These are phyloP conservation scores for Drosophila auraria DNA, from an alignment of 1,140 invertebrate genomes.

Conservation along the genomic window DNA sequence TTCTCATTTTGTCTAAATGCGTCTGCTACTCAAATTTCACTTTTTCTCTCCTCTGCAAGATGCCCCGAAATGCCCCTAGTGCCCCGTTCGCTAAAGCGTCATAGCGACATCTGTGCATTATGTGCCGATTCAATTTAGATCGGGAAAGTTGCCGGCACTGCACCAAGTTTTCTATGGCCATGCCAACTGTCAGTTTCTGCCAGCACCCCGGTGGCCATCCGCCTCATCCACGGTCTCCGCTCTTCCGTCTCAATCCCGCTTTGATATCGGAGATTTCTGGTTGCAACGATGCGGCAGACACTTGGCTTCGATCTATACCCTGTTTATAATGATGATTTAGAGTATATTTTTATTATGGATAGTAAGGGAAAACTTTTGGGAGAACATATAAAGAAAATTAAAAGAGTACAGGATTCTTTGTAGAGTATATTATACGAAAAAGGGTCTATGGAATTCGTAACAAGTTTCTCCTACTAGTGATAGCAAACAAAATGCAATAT, in stretches of 20 bases:
- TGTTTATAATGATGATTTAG: background rate
- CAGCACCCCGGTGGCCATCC: constrained; percentile 31
- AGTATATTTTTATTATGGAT: background rate
- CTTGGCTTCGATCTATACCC: constrained; percentile 32
- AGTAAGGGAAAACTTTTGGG: no score
- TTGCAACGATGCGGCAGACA: constrained; percentile 37
- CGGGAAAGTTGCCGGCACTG: constrained; percentile 47
- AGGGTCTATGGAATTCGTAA: no score
- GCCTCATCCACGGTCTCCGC: background rate
- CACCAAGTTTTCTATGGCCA: constrained; percentile 40
- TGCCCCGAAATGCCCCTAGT: constrained; percentile 2
- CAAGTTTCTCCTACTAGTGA: no score
- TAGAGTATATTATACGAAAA: no score
- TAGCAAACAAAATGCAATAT: background rate
- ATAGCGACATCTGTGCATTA: constrained; percentile 49
- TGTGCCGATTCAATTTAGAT: constrained; percentile 51
- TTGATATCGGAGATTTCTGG: constrained; percentile 56
- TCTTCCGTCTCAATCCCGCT: constrained; percentile 14
- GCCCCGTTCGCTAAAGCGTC: background rate
- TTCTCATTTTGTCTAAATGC: constrained; percentile 77
- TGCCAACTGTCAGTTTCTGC: constrained; percentile 49
- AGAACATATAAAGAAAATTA: no score
- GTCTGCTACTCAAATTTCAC: constrained; percentile 59
- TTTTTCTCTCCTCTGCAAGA: constrained; percentile 26
- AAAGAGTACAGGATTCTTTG: no score